Percentiles rank a stretch among this genome's conserved stretches.
phyloP scores from a whole-genome alignment of 2,113 vertebrate species.

The Anthoscopus minutus region DNA sequence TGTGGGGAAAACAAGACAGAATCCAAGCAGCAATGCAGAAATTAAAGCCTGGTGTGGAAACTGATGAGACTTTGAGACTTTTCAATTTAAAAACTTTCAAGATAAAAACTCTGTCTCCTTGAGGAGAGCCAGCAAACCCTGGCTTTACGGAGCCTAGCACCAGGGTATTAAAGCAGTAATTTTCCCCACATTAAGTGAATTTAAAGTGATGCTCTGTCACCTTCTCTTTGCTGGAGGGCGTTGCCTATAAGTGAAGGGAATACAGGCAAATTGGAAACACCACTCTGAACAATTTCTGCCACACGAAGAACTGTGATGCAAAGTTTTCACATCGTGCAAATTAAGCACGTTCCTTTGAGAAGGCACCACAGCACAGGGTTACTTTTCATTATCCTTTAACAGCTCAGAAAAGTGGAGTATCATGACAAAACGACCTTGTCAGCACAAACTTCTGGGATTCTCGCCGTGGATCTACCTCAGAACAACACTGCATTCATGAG shows the following conservation, averaged over 20 bases:
- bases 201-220: neutral
- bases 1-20: rapidly evolving
- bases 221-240: neutral
- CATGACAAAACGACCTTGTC: neutral
- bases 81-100: neutral
- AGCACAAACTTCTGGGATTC: neutral
- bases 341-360: neutral
- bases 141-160: neutral
- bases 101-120: neutral
- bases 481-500: neutral
- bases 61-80: neutral
- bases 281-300: neutral
- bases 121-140: neutral
- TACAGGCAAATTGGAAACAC: neutral
- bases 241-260: neutral
- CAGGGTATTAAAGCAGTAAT: neutral
- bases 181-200: neutral
- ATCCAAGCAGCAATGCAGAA: neutral
- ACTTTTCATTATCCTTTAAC: neutral
- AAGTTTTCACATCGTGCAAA: neutral
- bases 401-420: neutral
- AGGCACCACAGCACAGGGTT: neutral
- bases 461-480: neutral
- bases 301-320: neutral
- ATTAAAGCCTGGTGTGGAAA: neutral